Evolutionary conservation across 2,113 vertebrate genomes (phyloP).

Genomic region (Chinchilla lanigera): DNA sequence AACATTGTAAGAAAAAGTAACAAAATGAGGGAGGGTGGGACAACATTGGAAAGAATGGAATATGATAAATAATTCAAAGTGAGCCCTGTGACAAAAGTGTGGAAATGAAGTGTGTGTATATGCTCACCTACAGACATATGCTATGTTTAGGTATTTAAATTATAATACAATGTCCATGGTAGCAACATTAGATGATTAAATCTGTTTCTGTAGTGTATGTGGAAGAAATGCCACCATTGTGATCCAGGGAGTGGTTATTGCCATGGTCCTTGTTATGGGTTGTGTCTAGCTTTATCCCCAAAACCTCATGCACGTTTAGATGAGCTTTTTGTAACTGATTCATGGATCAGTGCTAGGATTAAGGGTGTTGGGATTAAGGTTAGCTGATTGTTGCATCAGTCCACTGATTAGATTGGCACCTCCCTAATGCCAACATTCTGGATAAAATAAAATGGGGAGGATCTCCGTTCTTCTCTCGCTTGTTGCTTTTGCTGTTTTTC

Average conservation of each 20-base stretch:
- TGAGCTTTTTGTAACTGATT: too few relatives aligned
- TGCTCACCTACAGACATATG: rapidly evolving
- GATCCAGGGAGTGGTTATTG: neutral
- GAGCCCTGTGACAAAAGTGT: neutral
- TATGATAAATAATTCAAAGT: neutral
- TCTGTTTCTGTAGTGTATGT: neutral
- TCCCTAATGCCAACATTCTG: too few relatives aligned
- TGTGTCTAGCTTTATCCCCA: too few relatives aligned
- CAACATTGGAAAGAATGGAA: neutral
- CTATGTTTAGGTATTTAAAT: neutral
- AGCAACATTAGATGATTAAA: neutral
- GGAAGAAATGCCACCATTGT: neutral
- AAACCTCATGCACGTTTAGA: too few relatives aligned
- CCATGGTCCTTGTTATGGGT: neutral
- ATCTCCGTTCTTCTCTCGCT: too few relatives aligned
- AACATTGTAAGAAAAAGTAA: neutral
- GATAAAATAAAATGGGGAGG: too few relatives aligned
- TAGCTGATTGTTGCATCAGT: too few relatives aligned
- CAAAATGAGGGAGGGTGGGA: neutral
- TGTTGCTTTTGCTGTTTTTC: too few relatives aligned
- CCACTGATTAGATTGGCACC: too few relatives aligned
- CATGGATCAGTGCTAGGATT: too few relatives aligned
- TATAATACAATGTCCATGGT: neutral
- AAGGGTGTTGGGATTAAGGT: too few relatives aligned
- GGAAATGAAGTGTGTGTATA: neutral